A percentile compares a stretch with the other conserved stretches of the same genome.
phyloP scores from a whole-genome alignment of 53 echinoderm and acorn worm genomes.

The Luidia sarsii region DNA sequence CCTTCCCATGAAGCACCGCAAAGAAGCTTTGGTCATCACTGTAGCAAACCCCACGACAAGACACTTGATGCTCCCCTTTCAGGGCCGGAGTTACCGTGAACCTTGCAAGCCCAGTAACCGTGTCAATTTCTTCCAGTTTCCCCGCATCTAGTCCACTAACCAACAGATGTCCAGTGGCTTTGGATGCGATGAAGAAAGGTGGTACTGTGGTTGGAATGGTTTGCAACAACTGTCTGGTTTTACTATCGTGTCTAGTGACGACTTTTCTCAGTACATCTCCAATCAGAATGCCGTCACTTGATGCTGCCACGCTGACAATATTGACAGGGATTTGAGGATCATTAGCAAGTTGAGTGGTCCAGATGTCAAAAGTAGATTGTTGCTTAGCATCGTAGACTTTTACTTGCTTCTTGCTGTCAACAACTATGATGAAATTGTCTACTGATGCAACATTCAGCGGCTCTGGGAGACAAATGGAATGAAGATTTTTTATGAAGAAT shows the following conservation, averaged over 20 bases:
- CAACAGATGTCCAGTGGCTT: background rate
- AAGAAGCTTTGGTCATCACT: background rate
- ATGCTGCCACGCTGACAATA: too few relatives aligned
- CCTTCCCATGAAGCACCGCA: constrained; percentile 16
- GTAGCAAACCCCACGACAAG: constrained; percentile 25
- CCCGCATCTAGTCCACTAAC: constrained; percentile 28
- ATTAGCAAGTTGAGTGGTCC: too few relatives aligned
- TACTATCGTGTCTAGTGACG: constrained; percentile 10
- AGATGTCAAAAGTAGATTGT: too few relatives aligned
- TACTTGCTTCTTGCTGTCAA: constrained; percentile 41
- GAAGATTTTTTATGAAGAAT: too few relatives aligned
- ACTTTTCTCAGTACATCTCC: constrained; percentile 32
- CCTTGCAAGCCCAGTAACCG: too few relatives aligned
- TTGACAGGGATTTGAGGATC: constrained; percentile 7
- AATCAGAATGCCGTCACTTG: constrained; percentile 11
- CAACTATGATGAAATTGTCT: constrained; percentile 32
- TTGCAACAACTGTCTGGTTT: background rate
- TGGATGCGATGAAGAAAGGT: constrained; percentile 37
- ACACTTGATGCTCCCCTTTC: constrained; percentile 15
- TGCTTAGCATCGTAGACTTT: too few relatives aligned
- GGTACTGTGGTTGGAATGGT: constrained; percentile 17
- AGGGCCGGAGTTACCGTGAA: constrained; percentile 25
- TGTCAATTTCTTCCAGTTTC: constrained; percentile 12
- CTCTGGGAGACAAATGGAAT: background rate
- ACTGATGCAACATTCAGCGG: constrained; percentile 23